phyloP scores from a whole-genome alignment of 2,888 invertebrate genomes.

The Thumatha senex region DNA sequence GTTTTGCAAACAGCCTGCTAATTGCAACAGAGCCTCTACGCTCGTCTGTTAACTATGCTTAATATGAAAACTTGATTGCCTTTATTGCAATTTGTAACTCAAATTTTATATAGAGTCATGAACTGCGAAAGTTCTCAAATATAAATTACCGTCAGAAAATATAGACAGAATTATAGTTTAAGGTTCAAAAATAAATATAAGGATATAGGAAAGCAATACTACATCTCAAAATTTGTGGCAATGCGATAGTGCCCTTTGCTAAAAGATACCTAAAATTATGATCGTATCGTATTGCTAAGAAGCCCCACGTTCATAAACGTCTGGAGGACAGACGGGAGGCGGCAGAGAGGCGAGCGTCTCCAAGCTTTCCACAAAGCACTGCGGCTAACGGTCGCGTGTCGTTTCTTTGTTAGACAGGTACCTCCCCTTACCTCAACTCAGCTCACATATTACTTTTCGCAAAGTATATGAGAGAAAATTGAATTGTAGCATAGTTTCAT shows the following conservation, averaged over 20 bases:
- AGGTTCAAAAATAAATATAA: no score
- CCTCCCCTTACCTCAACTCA: slow-evolving; percentile 40
- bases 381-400: slow-evolving; percentile 35
- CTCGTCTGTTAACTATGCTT: background rate
- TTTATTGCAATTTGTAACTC: no score
- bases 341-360: slow-evolving; percentile 24
- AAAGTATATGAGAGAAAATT: slow-evolving; percentile 41
- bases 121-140: no score
- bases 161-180: no score
- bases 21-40: no score
- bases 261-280: no score
- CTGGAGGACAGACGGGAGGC: slow-evolving; percentile 34
- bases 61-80: slow-evolving; percentile 5
- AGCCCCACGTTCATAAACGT: slow-evolving; percentile 26
- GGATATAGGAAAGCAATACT: no score
- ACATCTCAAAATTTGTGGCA: no score
- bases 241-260: no score
- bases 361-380: slow-evolving; percentile 36
- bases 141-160: no score
- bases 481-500: slow-evolving; percentile 34
- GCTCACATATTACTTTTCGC: slow-evolving; percentile 49
- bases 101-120: no score
- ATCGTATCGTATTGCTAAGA: background rate
- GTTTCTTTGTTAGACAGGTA: slow-evolving; percentile 37
- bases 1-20: no score